Conservation (phyloP, 2,888 invertebrate species). For the Leistus spinibarbis region DNA sequence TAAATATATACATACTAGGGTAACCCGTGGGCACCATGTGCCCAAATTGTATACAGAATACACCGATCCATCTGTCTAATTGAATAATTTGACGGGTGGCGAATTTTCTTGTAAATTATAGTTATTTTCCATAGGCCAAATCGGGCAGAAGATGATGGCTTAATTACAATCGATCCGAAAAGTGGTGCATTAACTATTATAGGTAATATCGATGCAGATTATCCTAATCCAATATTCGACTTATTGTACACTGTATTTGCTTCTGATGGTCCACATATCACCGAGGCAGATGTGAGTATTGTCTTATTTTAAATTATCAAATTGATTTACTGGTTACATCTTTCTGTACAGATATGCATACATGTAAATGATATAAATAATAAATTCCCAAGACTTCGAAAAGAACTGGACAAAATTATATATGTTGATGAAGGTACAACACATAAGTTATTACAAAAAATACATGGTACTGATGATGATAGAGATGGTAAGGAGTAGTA, state of each 20-base stretch:
- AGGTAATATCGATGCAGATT: background rate
- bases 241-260: conserved; percentile 36
- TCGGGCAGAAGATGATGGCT: background rate
- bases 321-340: conserved; percentile 15
- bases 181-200: background rate
- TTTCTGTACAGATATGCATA: conserved; percentile 60
- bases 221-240: background rate
- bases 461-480: conserved; percentile 62
- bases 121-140: conserved; percentile 1
- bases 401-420: conserved; percentile 51
- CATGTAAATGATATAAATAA: conserved; percentile 67
- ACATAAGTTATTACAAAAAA: conserved; percentile 53
- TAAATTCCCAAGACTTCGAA: conserved; percentile 57
- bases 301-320: background rate
- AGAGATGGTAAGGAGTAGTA: conserved; percentile 61
- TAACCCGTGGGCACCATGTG: no score
- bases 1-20: conserved; percentile 52
- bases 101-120: no score
- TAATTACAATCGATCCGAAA: background rate
- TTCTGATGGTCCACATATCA: background rate
- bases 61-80: no score
- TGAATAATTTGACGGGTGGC: no score
- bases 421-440: conserved; percentile 61
- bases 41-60: conserved; percentile 1
- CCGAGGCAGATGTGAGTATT: background rate